Evolutionary conservation across 1,140 invertebrate genomes (phyloP), one percentile per base, ranked within the genome.

Genomic region (Chrysopa pallens): DNA sequence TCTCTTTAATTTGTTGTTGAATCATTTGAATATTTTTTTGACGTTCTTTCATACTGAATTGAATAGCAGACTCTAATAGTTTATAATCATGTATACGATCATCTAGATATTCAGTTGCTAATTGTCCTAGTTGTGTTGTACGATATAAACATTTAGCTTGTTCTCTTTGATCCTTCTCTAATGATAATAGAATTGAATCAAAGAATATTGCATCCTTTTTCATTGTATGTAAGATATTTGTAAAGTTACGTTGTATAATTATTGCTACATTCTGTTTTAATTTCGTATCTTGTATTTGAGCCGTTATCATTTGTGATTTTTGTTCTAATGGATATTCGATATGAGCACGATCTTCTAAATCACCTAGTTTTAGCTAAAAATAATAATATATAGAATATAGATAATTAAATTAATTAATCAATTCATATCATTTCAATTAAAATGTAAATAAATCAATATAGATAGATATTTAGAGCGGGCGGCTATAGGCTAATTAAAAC

Each of bases 201-300:
- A 71, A 76, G 46, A 73, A 73, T 13, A 68, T 58, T 0, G 68
- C 60, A 52, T 77, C 74, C 73, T 75, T 71, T 55, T 69, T 73
- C 14, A 78, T 58, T 14, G 73, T 70, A 29, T 66, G 60, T 29
- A 73, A 49, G 47, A 76, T 74, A 45, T 65, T 62, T 42, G 59
- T 60, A 42, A 76, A 78, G 44, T 71, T 72, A 28, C 65, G 58
- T 40, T 63, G 59, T 43, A 76, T 72, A 8, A 68, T 65, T 40
- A 69, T 59, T 1, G 73, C 74, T 0, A 72, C 67, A 42, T 73
- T 71, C 48, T 68, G 64, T 50, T 73, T 74, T 7, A 73, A 63
- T 13, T 71, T 63, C 0, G 66, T 67, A 46, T 63, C 57, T 48
- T 69, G 66, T 4, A 70, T 64, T 46, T 67, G 67, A 38, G 68